Evolutionary conservation across 2,797 vertebrate species (phyloP), one percentile per base, ranked within the genome.

Genomic region (Aplochiton taeniatus): DNA sequence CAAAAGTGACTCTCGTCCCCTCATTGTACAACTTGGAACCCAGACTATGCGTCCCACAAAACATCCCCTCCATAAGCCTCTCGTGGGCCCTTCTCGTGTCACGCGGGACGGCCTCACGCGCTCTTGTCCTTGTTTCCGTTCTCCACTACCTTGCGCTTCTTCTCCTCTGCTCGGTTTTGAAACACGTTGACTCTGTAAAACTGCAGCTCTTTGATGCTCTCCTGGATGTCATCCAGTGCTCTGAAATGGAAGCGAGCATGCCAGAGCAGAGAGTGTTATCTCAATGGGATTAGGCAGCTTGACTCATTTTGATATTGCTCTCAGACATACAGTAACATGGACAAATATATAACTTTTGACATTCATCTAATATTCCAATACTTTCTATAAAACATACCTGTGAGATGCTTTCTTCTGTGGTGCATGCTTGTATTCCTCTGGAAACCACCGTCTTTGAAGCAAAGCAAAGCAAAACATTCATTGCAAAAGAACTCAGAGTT

Each of bases 141-240:
- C 85, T 95, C 92, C 13, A 94, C 80, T 1, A 93, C 84, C 76
- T 91, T 95, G 79, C 87, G 79, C 70, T 93, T 93, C 83, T 94
- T 94, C 46, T 93, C 93, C 11, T 93, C 91, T 13, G 78, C 82
- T 69, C 90, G 88, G 51, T 77, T 80, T 88, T 94, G 97, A 88
- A 99, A 98, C 84, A 99, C 83, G 60, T 81, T 92, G 11, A 80
- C 90, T 89, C 94, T 94, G 92, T 99, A 99, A 90, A 92, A 96
- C 81, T 92, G 91, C 18, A 99, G 93, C 65, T 99, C 97, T 84
- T 93, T 95, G 77, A 99, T 96, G 90, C 97, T 99, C 86, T 98
- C 97, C 70, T 73, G 88, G 87, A 99, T 98, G 90, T 99, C 97
- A n/a, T 91, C 95, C 45, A 98, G 84, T 0, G 97, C 97, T 89